Evolutionary conservation across 2,113 vertebrate species (phyloP), one percentile per base, ranked within the genome.

Genomic region (Embiotoca jacksoni): DNA sequence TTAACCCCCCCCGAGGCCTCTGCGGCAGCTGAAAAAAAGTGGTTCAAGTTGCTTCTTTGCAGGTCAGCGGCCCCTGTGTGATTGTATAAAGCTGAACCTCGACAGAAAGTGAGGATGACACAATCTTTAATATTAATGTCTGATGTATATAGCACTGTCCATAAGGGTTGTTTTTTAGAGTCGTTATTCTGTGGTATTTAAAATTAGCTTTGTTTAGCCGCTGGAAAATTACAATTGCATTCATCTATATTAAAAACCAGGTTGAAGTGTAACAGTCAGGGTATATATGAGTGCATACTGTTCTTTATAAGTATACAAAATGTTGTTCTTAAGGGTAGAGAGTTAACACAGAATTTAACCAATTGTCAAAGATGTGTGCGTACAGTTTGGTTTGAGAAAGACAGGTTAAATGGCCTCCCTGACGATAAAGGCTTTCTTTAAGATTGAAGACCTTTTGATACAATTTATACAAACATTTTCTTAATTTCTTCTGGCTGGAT

Each of bases 61-160:
- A 89, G 91, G 87, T 92, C 88, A 80, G 71, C 3, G n/a, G 81
- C 66, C 54, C 59, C 47, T 36, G 81, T 88, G 78, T 85, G 87
- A 89, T 91, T 93, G 74, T 70, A 49, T 59, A 33, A 87, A 63
- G 66, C 37, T 13, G 46, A 63, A 81, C 30, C 49, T 71, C 1
- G 5, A 72, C 63, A 71, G 16, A 70, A 36, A 81, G 67, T 4
- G 31, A 71, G 47, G 53, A 44, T 47, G 83, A 83, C 54, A 85
- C 53, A 30, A 46, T 54, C 2, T 80, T 65, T 61, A 64, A 79
- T 73, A 76, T 81, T 50, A 23, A 82, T 72, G 72, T 65, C 36
- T 15, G 23, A 67, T n/a, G n/a, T n/a, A 60, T 52, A 52, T 16
- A 56, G 57, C 13, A 1, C 13, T 33, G 44, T 7, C 50, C 0